phyloP scores from a whole-genome alignment of 2,888 invertebrate genomes.

The Folsomia candida region DNA sequence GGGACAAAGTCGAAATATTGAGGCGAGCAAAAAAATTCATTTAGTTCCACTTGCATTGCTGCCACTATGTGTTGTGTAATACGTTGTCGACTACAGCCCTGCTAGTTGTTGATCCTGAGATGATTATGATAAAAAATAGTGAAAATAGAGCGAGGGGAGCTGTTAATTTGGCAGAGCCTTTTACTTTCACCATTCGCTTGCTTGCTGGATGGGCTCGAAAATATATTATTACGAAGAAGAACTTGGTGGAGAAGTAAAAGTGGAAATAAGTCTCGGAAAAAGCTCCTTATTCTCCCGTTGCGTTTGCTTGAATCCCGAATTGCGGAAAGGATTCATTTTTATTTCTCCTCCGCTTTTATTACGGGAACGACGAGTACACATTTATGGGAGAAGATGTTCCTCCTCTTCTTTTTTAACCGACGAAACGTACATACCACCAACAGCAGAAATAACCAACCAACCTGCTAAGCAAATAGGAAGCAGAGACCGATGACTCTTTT shows the following conservation, averaged over 20 bases:
- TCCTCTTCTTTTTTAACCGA: not conserved
- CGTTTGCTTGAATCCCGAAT: not conserved
- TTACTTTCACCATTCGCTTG: not conserved
- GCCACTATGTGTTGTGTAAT: not conserved
- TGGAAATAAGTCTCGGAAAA: not conserved
- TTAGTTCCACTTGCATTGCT: not conserved
- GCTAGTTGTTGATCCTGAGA: not conserved
- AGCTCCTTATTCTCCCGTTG: not conserved
- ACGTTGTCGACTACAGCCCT: not conserved
- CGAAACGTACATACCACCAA: too few relatives aligned
- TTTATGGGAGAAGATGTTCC: not conserved
- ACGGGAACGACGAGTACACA: not conserved
- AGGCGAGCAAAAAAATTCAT: not conserved
- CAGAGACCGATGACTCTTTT: not conserved
- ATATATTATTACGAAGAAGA: not conserved
- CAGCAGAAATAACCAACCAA: too few relatives aligned
- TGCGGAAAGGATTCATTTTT: not conserved
- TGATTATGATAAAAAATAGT: constrained; percentile 6
- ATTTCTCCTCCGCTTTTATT: not conserved
- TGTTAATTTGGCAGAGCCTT: not conserved
- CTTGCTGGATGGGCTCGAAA: not conserved
- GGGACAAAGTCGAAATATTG: not conserved
- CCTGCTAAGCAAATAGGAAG: too few relatives aligned
- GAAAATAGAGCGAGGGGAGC: constrained; percentile 6
- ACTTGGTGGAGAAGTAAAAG: not conserved